Evolutionary conservation across 2,888 invertebrate species (phyloP).

Genomic region (Sepioteuthis lessoniana): DNA sequence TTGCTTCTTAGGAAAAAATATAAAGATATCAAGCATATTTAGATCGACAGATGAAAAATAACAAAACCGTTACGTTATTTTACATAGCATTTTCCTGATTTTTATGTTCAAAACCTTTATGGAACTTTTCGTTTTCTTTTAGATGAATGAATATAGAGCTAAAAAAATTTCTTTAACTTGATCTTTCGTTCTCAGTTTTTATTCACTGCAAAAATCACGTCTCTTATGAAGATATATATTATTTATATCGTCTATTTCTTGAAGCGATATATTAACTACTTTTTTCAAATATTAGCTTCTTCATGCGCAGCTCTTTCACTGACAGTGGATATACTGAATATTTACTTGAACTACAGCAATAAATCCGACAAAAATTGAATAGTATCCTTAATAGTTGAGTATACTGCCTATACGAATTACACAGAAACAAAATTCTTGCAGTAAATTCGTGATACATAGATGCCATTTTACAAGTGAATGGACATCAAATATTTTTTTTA

Average conservation of each 20-base stretch:
- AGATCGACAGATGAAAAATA: background rate
- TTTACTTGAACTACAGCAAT: background rate
- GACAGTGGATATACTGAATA: background rate
- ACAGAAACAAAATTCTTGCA: background rate
- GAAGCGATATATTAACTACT: background rate
- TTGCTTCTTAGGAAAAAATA: too few relatives aligned
- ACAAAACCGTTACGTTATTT: background rate
- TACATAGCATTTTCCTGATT: background rate
- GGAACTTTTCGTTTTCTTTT: background rate
- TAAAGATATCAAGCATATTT: too few relatives aligned
- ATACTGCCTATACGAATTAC: background rate
- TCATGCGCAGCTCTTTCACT: background rate
- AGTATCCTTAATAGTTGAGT: background rate
- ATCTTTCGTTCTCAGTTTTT: background rate
- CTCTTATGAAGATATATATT: background rate
- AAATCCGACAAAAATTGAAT: background rate
- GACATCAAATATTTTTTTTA: too few relatives aligned
- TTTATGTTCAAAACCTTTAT: background rate
- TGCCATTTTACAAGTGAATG: background rate
- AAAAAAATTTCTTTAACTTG: background rate
- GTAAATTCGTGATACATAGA: background rate
- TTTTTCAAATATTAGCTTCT: background rate
- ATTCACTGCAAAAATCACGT: background rate
- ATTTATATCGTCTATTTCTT: background rate
- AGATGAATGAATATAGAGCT: background rate